Conservation (phyloP, 2,888 invertebrate genomes). For the Clistopyga incitator region DNA sequence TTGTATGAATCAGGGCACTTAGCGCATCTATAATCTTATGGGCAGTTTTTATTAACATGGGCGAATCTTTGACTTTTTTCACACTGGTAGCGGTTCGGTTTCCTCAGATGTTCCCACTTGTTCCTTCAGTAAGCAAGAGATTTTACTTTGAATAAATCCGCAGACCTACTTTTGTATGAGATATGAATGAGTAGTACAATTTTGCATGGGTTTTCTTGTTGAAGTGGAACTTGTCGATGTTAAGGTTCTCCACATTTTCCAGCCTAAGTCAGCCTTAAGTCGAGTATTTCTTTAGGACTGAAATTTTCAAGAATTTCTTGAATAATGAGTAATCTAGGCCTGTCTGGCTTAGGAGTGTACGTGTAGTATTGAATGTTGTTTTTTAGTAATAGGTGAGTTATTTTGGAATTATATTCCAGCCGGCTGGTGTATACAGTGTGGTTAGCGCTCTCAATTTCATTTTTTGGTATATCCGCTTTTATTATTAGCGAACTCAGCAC, state of each 20-base stretch:
- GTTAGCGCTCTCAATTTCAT: not conserved
- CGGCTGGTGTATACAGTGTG: not conserved
- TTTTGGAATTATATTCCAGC: not conserved
- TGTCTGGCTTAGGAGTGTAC: conserved; percentile 23
- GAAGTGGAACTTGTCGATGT: not conserved
- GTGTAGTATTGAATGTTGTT: conserved; percentile 3
- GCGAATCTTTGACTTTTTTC: conserved; percentile 40
- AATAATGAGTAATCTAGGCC: conserved; percentile 7
- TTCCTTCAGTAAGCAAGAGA: conserved; percentile 30
- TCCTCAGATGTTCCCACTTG: conserved; percentile 31
- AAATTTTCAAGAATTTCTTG: conserved; percentile 27
- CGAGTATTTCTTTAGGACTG: not conserved
- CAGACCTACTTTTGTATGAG: conserved; percentile 3
- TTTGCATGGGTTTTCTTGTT: too few relatives aligned
- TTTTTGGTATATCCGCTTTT: not conserved
- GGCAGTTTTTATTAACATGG: conserved; percentile 38
- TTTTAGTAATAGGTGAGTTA: not conserved
- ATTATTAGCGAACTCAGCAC: not conserved
- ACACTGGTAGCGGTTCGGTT: conserved; percentile 24
- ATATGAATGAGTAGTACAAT: too few relatives aligned
- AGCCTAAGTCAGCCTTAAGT: conserved; percentile 16
- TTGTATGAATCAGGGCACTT: conserved; percentile 36
- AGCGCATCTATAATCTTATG: conserved; percentile 28
- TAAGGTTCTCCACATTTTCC: conserved; percentile 2
- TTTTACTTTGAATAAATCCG: not conserved